These are phyloP conservation scores for Holacanthella duospinosa DNA, from an alignment of 2,888 invertebrate genomes.

Conservation along the genomic window DNA sequence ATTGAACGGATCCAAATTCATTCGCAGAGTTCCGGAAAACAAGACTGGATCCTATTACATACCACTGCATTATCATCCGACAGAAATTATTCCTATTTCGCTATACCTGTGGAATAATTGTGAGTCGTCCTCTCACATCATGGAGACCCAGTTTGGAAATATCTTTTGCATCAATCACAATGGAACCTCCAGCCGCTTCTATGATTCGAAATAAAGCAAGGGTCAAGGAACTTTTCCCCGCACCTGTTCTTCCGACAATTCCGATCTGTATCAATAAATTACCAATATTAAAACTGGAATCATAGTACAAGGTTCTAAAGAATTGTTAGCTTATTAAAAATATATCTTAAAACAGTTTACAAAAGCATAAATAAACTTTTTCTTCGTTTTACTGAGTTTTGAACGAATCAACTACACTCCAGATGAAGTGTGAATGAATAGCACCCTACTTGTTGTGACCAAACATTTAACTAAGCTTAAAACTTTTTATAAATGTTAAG, in stretches of 20 bases:
- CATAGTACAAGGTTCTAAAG: too few species aligned
- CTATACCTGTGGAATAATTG: slow-evolving; percentile 53
- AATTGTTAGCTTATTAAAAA: too few species aligned
- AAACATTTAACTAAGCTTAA: too few species aligned
- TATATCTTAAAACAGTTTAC: not conserved
- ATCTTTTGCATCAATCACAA: slow-evolving; percentile 72
- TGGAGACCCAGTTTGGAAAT: slow-evolving; percentile 73
- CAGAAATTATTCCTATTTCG: not conserved
- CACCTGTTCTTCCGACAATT: slow-evolving; percentile 58
- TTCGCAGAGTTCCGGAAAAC: slow-evolving; percentile 49
- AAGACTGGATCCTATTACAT: slow-evolving; percentile 47
- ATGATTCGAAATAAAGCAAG: slow-evolving; percentile 79
- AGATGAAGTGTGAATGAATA: too few species aligned
- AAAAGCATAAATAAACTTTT: too few species aligned
- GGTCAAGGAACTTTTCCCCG: slow-evolving; percentile 84
- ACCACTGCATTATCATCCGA: not conserved
- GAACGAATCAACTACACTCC: too few species aligned
- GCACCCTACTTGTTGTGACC: too few species aligned
- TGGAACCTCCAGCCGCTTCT: slow-evolving; percentile 69
- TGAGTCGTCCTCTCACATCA: slow-evolving; percentile 68
- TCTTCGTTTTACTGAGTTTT: too few species aligned
- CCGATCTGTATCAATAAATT: slow-evolving; percentile 12
- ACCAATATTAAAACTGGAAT: not conserved
- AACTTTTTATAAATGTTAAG: too few species aligned
- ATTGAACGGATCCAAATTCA: slow-evolving; percentile 51